A percentile compares a stretch with the other conserved stretches of the same genome.
phyloP scores from a whole-genome alignment of 1,140 invertebrate species.

The Solenopsis fugax region DNA sequence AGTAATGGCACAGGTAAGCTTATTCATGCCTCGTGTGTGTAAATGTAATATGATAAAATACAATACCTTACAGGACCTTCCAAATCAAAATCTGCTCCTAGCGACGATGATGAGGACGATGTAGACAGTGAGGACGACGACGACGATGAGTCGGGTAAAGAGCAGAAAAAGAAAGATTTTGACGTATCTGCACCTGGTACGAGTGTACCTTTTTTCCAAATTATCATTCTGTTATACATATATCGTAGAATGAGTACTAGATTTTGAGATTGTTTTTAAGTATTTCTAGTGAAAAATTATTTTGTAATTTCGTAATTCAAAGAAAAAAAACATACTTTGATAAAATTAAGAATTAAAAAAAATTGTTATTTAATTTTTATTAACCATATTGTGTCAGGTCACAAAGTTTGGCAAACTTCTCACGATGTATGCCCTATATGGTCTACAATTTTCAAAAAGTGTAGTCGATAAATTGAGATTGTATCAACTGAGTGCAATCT shows the following conservation, averaged over 20 bases:
- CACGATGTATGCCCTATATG: not conserved
- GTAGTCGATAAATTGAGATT: not conserved
- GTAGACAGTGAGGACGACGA: constrained; percentile 83
- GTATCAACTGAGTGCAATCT: not conserved
- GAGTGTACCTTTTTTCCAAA: constrained; percentile 33
- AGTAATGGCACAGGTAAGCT: constrained; percentile 82
- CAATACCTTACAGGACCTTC: constrained; percentile 76
- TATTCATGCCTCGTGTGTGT: constrained; percentile 21
- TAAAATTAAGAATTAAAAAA: not conserved
- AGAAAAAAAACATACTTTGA: not conserved
- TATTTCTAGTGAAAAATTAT: not conserved
- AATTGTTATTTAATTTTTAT: not conserved
- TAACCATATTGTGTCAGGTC: not conserved
- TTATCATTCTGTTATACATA: constrained; percentile 17
- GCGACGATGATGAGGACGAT: constrained; percentile 76
- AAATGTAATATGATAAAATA: not conserved
- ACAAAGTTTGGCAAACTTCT: not conserved
- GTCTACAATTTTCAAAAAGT: not conserved
- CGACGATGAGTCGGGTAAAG: constrained; percentile 78
- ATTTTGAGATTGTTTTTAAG: not conserved
- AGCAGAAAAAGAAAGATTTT: constrained; percentile 55
- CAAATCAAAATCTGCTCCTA: constrained; percentile 72
- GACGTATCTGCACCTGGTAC: constrained; percentile 76
- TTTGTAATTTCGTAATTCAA: not conserved
- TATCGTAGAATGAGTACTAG: not conserved